Evolutionary conservation across 92 coral and sea anemone species (phyloP), one percentile per base, ranked within the genome.

Genomic region (Hydrozoanthus gracilis): DNA sequence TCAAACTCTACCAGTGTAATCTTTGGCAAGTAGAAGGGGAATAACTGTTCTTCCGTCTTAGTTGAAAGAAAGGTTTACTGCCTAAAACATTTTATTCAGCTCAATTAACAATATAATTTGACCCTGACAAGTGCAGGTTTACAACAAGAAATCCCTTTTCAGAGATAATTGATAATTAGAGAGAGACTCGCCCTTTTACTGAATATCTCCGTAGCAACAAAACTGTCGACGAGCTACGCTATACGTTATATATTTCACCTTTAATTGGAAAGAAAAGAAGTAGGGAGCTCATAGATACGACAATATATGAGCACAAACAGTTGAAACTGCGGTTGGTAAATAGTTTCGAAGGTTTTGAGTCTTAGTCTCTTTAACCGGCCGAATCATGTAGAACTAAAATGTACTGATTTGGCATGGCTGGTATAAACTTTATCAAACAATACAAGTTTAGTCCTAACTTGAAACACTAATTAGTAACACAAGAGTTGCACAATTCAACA

Each of bases 161-260:
- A 35, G 13, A 68, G 48, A 17, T 68, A 68, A 27, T 68, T 27
- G 48, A 20, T 20, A 15, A 35, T 68, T 20, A 35, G 73, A 27
- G 44, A 13, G 48, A 27, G 39, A 27, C 2, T 27, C 39, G 73
- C 73, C 47, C 44, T 10, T 1, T 4, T 16, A 58, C 17, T 35
- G 12, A 20, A 54, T 58, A 76, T 76, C 82, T 76, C 66, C 39
- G 82, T 76, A 76, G 82, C 82, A 76, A 76, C 82, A 51, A 68
- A 68, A 27, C 39, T 27, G 48, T 9, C 44, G 10, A 68, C 15
- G 45, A 54, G 46, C 35, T 52, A 27, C 62, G 55, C 55, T 76
- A 14, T 76, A 54, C 55, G 46, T 52, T 27, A 20, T 76, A 7
- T 52, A 11, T 27, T 27, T 27, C 39, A 27, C 39, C 39, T 11